Base-by-base conservation (phyloP, 1,140 invertebrate species). In the Pogonus chalceus region DNA sequence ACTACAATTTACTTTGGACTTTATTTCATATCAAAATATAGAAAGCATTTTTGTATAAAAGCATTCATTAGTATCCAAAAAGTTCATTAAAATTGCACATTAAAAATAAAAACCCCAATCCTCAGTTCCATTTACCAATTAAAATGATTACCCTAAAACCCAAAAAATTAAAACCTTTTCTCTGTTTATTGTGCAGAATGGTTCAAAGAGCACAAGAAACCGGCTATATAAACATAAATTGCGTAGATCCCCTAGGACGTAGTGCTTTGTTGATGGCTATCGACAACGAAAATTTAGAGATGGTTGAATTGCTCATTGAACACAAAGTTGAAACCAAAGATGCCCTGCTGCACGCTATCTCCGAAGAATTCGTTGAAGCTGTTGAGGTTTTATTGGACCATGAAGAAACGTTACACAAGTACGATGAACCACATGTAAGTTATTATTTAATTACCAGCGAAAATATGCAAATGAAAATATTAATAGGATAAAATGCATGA, bases 221-320 rank as follows among this genome's bases (percentile, higher is more conserved):
- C 14, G 81, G 82, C 0, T 82, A 84, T 68, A 84, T 98, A 67
- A 96, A 98, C 75, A 89, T 97, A 62, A 97, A 99, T 75, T 98
- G 95, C 73, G 90, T 96, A 43, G 96, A 98, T 77, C 92, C 94
- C 1, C 76, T 98, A 61, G 96, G 91, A 31, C 76, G 92, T 59
- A 89, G 87, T 48, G 92, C 92, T 0, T 79, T 96, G 7, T 79
- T 95, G 47, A 95, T 95, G 89, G 93, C 95, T 55, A 98, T 99
- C 59, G 95, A 99, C 76, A 98, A 97, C 76, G 96, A 99, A 77
- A 98, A 99, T 73, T 79, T 98, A 56, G 95, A 98, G 74, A 98
- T 98, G 94, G 92, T 98, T 9, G 92, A 97, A 65, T 75, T 98
- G 52, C 77, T 99, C 56, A 86, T 99, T 54, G 85, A 90, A 68